phyloP scores from a whole-genome alignment of 2,888 invertebrate genomes.

The Thyatira batis region DNA sequence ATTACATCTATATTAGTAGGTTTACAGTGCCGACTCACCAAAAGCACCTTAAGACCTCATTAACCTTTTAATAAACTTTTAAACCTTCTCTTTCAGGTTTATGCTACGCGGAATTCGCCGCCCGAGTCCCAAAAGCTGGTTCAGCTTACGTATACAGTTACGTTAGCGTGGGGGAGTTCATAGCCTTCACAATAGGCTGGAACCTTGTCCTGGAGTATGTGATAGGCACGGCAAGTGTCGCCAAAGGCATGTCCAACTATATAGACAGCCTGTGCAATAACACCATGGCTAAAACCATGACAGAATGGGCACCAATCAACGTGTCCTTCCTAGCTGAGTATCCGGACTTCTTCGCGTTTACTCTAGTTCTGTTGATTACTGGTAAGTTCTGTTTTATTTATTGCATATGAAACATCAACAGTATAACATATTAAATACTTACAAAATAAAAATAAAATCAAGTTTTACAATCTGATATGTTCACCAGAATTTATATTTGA shows the following conservation, averaged over 20 bases:
- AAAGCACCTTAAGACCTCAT: too few species aligned
- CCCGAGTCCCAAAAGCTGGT: slow-evolving; percentile 93
- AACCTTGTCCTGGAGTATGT: slow-evolving; percentile 95
- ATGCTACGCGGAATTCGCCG: slow-evolving; percentile 96
- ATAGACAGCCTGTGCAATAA: slow-evolving; percentile 88
- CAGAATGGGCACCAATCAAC: slow-evolving; percentile 84
- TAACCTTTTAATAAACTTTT: too few species aligned
- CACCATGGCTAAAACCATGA: slow-evolving; percentile 85
- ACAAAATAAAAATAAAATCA: background rate
- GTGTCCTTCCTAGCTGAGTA: slow-evolving; percentile 85
- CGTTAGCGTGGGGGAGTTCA: slow-evolving; percentile 94
- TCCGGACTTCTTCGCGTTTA: slow-evolving; percentile 90
- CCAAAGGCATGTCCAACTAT: slow-evolving; percentile 89
- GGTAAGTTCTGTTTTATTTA: slow-evolving; percentile 67
- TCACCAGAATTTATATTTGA: too few species aligned
- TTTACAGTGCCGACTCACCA: too few species aligned
- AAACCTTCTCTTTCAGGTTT: slow-evolving; percentile 88
- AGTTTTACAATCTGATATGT: too few species aligned
- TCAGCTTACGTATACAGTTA: slow-evolving; percentile 97
- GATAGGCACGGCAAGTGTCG: slow-evolving; percentile 91
- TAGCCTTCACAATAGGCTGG: slow-evolving; percentile 97
- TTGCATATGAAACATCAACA: background rate
- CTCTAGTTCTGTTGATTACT: slow-evolving; percentile 85
- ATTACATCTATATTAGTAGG: too few species aligned
- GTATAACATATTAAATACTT: background rate